A percentile compares a stretch with the other conserved stretches of the same genome.
These are phyloP conservation scores for Poeciliopsis occidentalis DNA, from an alignment of 2,113 vertebrate genomes.

Conservation along the genomic window DNA sequence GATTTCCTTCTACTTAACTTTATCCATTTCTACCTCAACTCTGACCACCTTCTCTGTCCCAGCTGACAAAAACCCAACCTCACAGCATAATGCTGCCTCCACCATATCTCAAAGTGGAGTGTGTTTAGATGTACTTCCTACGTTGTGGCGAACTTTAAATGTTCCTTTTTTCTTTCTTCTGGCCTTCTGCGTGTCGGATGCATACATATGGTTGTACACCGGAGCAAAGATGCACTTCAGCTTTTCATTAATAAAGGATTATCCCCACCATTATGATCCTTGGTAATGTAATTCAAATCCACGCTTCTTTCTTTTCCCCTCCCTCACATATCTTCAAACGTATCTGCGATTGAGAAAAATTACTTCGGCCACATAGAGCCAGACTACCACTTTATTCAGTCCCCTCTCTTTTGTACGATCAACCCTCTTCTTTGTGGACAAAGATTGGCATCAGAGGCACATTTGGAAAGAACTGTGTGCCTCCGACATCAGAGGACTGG, in stretches of 20 bases:
- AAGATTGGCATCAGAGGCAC: slow-evolving; percentile 60
- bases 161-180: no score
- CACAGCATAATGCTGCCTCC: no score
- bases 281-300: slow-evolving; percentile 42
- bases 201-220: neutral
- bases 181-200: neutral
- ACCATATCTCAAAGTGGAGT: no score
- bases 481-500: slow-evolving; percentile 61
- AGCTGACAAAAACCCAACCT: no score
- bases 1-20: no score
- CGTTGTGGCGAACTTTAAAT: no score
- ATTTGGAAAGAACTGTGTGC: slow-evolving; percentile 63
- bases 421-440: slow-evolving; percentile 37
- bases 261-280: neutral
- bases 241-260: slow-evolving; percentile 23
- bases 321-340: slow-evolving; percentile 24
- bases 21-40: no score
- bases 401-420: slow-evolving; percentile 7
- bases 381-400: slow-evolving; percentile 42
- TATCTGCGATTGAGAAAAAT: slow-evolving; percentile 51
- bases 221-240: neutral
- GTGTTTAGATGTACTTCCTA: no score
- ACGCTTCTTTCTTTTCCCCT: slow-evolving; percentile 17
- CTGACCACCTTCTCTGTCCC: no score
- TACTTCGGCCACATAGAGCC: slow-evolving; percentile 39